These are phyloP conservation scores for Catharus bicknelli DNA, from an alignment of 2,113 vertebrate genomes.

Conservation along the genomic window DNA sequence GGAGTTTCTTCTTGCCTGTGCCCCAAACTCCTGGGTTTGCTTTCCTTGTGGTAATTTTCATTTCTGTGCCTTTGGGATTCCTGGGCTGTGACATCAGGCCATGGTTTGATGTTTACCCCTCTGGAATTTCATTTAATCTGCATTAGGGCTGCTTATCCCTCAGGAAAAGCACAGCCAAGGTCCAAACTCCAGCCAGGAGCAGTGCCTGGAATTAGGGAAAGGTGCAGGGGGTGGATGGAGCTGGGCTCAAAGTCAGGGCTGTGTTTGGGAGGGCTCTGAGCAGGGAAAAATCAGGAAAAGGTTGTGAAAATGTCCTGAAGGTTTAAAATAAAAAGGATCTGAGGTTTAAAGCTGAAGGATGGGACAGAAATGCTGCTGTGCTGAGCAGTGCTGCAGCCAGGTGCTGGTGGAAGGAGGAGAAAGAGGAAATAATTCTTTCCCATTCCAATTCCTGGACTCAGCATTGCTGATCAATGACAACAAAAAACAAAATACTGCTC, in stretches of 20 bases:
- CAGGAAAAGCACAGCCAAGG: background rate
- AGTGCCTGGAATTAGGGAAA: background rate
- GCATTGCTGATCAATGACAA: background rate
- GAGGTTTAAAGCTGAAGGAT: background rate
- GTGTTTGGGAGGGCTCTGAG: background rate
- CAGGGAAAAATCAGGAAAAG: background rate
- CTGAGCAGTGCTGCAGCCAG: no score
- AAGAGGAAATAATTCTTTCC: background rate
- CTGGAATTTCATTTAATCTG: slow-evolving; percentile 68
- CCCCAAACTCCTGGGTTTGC: background rate
- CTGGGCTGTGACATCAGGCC: slow-evolving; percentile 49
- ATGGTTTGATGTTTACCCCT: slow-evolving; percentile 46
- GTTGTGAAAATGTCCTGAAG: background rate
- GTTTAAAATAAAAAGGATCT: background rate
- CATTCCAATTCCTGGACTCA: background rate
- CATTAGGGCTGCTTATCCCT: slow-evolving; percentile 58
- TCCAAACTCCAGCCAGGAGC: background rate
- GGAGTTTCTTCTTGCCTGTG: background rate
- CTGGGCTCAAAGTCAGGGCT: background rate
- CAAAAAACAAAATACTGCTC: slow-evolving; percentile 12
- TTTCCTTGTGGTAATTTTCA: slow-evolving; percentile 30
- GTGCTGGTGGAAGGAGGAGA: background rate
- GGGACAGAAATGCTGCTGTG: background rate
- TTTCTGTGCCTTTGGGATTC: slow-evolving; percentile 29
- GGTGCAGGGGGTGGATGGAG: background rate